Percentiles rank a stretch among this genome's conserved stretches.
Evolutionary conservation across 30 jellyfish, hydroid and myxozoan genomes (phyloP).

Genomic region (Pseudorhiza aurosa): DNA sequence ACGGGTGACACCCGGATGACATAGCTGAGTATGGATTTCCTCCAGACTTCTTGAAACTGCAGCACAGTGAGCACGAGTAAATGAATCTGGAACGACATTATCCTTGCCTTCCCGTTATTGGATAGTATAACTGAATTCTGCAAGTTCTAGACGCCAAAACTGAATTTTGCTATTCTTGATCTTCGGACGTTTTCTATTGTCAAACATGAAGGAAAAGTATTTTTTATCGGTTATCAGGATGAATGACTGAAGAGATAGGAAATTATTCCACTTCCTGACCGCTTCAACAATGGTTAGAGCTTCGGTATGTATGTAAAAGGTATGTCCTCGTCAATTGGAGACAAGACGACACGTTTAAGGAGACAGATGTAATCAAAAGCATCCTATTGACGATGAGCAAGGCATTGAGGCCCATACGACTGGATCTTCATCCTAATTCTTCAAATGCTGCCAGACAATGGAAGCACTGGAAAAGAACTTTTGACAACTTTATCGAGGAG

Average conservation of each 20-base stretch:
- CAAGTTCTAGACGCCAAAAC: slow-evolving; percentile 71
- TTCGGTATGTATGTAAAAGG: slow-evolving; percentile 68
- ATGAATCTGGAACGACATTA: slow-evolving; percentile 61
- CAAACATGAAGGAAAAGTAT: slow-evolving; percentile 66
- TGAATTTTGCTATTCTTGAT: slow-evolving; percentile 65
- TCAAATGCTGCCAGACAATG: slow-evolving; percentile 2
- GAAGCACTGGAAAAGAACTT: slow-evolving; percentile 12
- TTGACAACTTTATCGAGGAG: slow-evolving; percentile 3
- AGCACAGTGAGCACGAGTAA: slow-evolving; percentile 58
- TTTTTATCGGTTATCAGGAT: slow-evolving; percentile 70
- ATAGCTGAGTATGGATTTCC: slow-evolving; percentile 34
- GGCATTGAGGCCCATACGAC: not conserved
- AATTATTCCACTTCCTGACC: slow-evolving; percentile 76
- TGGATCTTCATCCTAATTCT: not conserved
- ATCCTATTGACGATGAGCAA: not conserved
- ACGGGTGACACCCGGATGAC: slow-evolving; percentile 80
- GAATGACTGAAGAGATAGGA: slow-evolving; percentile 54
- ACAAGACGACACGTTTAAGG: too few relatives aligned
- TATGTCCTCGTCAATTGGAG: slow-evolving; percentile 32
- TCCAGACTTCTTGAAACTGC: slow-evolving; percentile 21
- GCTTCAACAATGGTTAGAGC: slow-evolving; percentile 71
- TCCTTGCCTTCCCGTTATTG: slow-evolving; percentile 43
- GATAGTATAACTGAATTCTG: slow-evolving; percentile 63
- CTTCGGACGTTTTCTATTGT: slow-evolving; percentile 69
- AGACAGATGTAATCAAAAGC: too few relatives aligned